These are phyloP conservation scores for Drosophila paulistorum DNA, from an alignment of 1,140 invertebrate genomes.

Conservation along the genomic window DNA sequence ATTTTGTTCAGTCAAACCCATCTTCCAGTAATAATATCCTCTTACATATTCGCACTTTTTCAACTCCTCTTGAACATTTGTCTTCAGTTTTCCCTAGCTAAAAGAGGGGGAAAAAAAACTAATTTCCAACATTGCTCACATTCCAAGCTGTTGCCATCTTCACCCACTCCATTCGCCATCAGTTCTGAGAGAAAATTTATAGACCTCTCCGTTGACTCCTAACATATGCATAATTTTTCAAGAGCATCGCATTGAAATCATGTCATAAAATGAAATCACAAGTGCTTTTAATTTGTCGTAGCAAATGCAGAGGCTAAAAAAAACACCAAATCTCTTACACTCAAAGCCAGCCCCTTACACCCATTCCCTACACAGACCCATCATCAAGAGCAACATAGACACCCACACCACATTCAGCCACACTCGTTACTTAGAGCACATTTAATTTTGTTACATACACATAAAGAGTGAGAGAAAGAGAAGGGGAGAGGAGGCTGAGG, in stretches of 20 bases:
- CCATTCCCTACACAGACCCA: slow-evolving; percentile 1
- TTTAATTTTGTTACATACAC: slow-evolving; percentile 74
- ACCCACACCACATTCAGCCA: slow-evolving; percentile 8
- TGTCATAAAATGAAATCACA: slow-evolving; percentile 77
- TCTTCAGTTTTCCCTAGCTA: slow-evolving; percentile 2
- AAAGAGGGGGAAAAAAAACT: neutral
- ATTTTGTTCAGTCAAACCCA: neutral
- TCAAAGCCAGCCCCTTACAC: neutral
- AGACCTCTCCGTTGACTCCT: slow-evolving; percentile 71
- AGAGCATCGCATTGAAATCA: slow-evolving; percentile 60
- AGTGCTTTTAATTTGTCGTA: slow-evolving; percentile 79
- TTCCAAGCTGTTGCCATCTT: slow-evolving; percentile 36
- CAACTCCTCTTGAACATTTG: neutral
- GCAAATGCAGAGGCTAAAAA: slow-evolving; percentile 50
- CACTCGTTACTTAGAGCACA: slow-evolving; percentile 76
- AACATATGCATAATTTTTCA: slow-evolving; percentile 80
- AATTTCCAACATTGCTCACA: slow-evolving; percentile 58
- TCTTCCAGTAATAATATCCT: neutral
- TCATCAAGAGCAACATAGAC: too few relatives aligned
- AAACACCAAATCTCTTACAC: slow-evolving; percentile 7
- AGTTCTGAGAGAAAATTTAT: slow-evolving; percentile 60
- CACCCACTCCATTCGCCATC: slow-evolving; percentile 6
- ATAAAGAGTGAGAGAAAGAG: neutral
- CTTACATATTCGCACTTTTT: neutral
- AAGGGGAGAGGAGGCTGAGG: neutral